These are phyloP conservation scores for Proteles cristata DNA, from an alignment of 2,113 vertebrate genomes.

Conservation along the genomic window DNA sequence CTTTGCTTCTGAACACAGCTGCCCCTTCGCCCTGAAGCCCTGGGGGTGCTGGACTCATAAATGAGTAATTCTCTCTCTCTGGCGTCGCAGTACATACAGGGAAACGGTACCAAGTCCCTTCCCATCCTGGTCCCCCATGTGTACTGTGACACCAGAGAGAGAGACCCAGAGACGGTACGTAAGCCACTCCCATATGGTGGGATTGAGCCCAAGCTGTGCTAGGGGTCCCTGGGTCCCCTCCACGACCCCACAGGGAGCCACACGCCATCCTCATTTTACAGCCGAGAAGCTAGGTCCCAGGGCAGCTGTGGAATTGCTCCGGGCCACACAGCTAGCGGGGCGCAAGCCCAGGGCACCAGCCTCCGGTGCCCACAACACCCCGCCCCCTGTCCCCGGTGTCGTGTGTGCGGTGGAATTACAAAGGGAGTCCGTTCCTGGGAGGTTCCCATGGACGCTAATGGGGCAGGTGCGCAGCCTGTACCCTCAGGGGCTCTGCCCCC, in stretches of 20 bases:
- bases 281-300: background rate
- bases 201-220: too few relatives aligned
- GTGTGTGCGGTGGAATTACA: background rate
- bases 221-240: too few relatives aligned
- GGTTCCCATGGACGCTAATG: too few relatives aligned
- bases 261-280: background rate
- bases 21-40: background rate
- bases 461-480: too few relatives aligned
- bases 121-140: background rate
- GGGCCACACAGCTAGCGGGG: background rate
- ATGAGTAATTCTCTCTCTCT: accelerated
- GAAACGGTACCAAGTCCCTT: background rate
- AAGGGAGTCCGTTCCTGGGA: background rate
- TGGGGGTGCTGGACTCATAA: background rate
- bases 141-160: too few relatives aligned
- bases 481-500: too few relatives aligned
- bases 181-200: accelerated
- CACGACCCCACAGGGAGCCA: accelerated
- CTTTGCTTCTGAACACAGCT: background rate
- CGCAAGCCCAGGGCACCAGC: background rate
- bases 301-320: background rate
- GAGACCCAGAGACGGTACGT: accelerated
- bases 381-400: background rate
- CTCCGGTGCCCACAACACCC: background rate
- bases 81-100: accelerated